These are phyloP conservation scores for Rutpela maculata DNA, from an alignment of 2,888 invertebrate genomes.

Conservation along the genomic window DNA sequence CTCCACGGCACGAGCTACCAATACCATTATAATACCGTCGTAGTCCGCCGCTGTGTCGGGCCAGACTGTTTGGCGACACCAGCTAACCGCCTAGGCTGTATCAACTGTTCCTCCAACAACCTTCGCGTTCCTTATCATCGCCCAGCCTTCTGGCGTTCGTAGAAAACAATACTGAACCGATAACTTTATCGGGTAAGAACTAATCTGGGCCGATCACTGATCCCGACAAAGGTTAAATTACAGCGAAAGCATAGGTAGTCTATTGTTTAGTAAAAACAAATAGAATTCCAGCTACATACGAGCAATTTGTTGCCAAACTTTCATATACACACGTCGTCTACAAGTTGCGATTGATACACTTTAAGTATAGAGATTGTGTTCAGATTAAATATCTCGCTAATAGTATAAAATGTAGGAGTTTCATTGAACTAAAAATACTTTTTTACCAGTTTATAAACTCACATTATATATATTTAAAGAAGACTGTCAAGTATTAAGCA, in stretches of 20 bases:
- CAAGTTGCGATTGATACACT: background rate
- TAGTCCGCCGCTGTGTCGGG: conserved; percentile 24
- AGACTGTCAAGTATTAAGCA: no score
- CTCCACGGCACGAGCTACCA: conserved; percentile 21
- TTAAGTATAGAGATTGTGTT: background rate
- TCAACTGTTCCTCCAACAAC: conserved; percentile 13
- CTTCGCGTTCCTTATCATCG: conserved; percentile 34
- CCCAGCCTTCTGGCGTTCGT: background rate
- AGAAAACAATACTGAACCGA: background rate
- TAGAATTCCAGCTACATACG: background rate
- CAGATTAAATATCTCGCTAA: background rate
- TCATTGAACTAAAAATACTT: no score
- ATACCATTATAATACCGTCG: conserved; percentile 12
- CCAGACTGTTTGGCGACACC: conserved; percentile 36
- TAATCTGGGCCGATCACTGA: background rate
- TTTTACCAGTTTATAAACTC: no score
- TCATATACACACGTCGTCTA: background rate
- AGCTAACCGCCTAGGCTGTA: conserved; percentile 9
- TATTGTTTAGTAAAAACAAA: background rate
- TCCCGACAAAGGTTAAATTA: background rate
- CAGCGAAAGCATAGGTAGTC: background rate
- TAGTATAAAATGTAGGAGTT: no score
- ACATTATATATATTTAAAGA: no score
- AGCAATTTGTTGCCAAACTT: no score
- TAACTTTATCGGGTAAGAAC: background rate